A percentile compares a stretch with the other conserved stretches of the same genome.
Evolutionary conservation across 2,888 invertebrate genomes (phyloP).

Genomic region (Ctenicera cuprea): DNA sequence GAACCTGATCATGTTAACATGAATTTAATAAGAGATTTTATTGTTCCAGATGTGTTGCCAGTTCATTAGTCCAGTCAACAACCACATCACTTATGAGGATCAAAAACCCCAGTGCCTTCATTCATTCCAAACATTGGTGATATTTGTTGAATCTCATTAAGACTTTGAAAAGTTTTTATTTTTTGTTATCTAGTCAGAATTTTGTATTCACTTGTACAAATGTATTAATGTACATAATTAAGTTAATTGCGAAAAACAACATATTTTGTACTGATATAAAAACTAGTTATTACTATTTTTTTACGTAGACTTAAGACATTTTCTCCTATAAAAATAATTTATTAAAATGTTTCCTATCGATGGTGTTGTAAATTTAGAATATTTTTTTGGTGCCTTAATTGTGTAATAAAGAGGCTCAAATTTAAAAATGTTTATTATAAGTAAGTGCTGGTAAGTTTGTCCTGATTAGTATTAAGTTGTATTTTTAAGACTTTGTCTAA

Average conservation of each 20-base stretch:
- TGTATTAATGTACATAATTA: slow-evolving; percentile 30
- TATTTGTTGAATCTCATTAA: slow-evolving; percentile 46
- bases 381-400: slow-evolving; percentile 32
- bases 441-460: slow-evolving; percentile 45
- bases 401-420: slow-evolving; percentile 27
- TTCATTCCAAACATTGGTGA: slow-evolving; percentile 39
- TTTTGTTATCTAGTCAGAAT: slow-evolving; percentile 50
- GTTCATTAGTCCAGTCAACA: slow-evolving; percentile 15
- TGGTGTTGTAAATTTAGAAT: neutral
- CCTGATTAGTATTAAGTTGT: slow-evolving; percentile 49
- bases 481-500: slow-evolving; percentile 41
- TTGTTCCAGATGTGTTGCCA: slow-evolving; percentile 23
- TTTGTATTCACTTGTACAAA: slow-evolving; percentile 43
- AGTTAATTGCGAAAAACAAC: neutral
- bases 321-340: slow-evolving; percentile 14
- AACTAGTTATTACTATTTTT: too few species aligned
- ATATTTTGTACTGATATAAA: slow-evolving; percentile 38
- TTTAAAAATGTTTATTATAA: slow-evolving; percentile 2
- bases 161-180: slow-evolving; percentile 28
- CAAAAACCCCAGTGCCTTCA: slow-evolving; percentile 34
- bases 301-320: slow-evolving; percentile 3
- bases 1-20: too few species aligned
- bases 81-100: slow-evolving; percentile 2
- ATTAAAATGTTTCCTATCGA: slow-evolving; percentile 8
- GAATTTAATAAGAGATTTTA: neutral